Evolutionary conservation across 2,888 invertebrate species (phyloP), one percentile per base, ranked within the genome.

Genomic region (Calliopum simillimum): DNA sequence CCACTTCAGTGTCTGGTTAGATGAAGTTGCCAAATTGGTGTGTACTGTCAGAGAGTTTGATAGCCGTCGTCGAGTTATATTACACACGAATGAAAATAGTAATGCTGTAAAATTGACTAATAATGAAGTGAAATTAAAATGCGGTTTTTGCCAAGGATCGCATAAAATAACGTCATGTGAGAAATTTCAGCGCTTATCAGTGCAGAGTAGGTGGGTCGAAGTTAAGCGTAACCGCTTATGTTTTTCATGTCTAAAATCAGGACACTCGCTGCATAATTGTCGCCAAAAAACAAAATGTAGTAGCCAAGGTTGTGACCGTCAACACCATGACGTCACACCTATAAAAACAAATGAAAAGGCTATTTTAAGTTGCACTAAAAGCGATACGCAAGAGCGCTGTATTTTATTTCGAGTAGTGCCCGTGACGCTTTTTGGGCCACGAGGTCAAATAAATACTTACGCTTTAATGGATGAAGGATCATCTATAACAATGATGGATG

Each of bases 21-120:
- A n/a, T n/a, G n/a, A 69, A 68, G 47, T 71, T 46, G 72, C 74
- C 5, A 71, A 70, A 14, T 23, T 73, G 3, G 63, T 75, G 65
- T 74, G 72, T 62, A 56, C 53, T 25, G 63, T 72, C 33, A 56
- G 69, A 59, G 51, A 63, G 1, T 47, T 56, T 16, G 49, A 49
- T 6, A 53, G 63, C 14, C 19, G n/a, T 8, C 62, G 63, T 2
- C n/a, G n/a, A n/a, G n/a, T n/a, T n/a, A n/a, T n/a, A n/a, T n/a
- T n/a, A n/a, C n/a, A n/a, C n/a, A n/a, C n/a, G n/a, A n/a, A n/a
- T n/a, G n/a, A n/a, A n/a, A n/a, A n/a, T n/a, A n/a, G n/a, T n/a
- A n/a, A n/a, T n/a, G n/a, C n/a, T n/a, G 43, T 47, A 12, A 21
- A 12, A n/a, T n/a, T 16, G n/a, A 62, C n/a, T n/a, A n/a, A n/a